Percentiles rank a stretch among this genome's conserved stretches.
Evolutionary conservation across 2,888 invertebrate species (phyloP).

Genomic region (Alentia gelatinosa): DNA sequence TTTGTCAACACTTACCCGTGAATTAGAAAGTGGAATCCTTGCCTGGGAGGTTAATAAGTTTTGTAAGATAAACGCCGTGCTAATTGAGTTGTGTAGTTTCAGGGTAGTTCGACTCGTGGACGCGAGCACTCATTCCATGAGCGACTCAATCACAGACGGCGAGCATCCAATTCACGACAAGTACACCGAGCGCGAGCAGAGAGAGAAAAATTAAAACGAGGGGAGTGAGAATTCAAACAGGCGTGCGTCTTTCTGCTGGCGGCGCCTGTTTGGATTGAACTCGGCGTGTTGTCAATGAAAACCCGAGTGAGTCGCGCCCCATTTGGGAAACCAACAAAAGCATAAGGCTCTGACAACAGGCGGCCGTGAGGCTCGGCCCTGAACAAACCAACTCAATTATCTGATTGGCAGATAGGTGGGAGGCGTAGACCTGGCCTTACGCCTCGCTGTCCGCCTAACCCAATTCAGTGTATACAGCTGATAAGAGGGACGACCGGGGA

Average conservation of each 20-base stretch:
- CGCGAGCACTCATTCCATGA: neutral
- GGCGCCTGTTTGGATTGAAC: neutral
- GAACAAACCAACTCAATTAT: conserved; percentile 1
- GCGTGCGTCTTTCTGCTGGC: neutral
- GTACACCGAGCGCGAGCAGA: neutral
- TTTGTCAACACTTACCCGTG: too few species aligned
- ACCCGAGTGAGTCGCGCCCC: neutral
- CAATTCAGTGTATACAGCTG: too few species aligned
- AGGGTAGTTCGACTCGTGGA: neutral
- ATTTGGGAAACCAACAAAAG: neutral
- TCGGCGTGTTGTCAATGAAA: neutral
- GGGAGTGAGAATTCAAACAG: neutral
- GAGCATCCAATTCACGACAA: neutral
- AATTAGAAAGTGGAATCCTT: too few species aligned
- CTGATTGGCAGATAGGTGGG: neutral
- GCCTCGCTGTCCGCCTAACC: too few species aligned
- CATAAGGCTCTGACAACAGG: neutral
- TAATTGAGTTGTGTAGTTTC: conserved; percentile 1
- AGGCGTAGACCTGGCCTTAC: neutral
- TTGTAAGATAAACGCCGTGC: neutral
- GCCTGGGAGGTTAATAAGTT: too few species aligned
- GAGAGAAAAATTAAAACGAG: neutral
- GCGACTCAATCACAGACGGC: neutral
- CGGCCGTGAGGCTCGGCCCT: neutral
- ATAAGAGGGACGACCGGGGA: too few species aligned